phyloP scores from a whole-genome alignment of 1,140 invertebrate genomes.

The Ips typographus region DNA sequence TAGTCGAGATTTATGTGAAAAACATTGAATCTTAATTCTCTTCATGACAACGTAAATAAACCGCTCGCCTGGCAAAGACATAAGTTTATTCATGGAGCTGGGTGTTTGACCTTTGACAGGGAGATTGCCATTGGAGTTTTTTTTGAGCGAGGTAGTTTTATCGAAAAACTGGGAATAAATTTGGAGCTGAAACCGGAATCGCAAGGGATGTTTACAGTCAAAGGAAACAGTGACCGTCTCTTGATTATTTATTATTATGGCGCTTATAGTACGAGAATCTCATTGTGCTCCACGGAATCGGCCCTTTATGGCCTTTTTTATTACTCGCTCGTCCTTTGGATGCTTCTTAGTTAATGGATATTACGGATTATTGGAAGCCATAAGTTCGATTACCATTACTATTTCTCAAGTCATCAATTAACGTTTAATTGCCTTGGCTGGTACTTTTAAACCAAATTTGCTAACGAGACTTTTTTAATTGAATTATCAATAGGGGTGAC shows the following conservation, averaged over 20 bases:
- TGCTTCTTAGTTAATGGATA: conserved; percentile 31
- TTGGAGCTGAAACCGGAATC: conserved; percentile 19
- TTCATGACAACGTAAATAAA: not conserved
- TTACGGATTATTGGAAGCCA: conserved; percentile 18
- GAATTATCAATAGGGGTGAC: not conserved
- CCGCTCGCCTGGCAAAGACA: not conserved
- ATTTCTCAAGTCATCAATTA: not conserved
- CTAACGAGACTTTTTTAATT: not conserved
- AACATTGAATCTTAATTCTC: not conserved
- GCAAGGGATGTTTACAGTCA: conserved; percentile 22
- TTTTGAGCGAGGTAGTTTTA: not conserved
- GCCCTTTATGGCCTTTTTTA: conserved; percentile 34
- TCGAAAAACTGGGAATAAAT: conserved; percentile 19
- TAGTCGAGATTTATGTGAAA: not conserved
- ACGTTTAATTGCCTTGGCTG: not conserved
- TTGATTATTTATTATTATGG: conserved; percentile 37
- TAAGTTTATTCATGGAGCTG: not conserved
- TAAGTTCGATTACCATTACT: conserved; percentile 18
- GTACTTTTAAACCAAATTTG: not conserved
- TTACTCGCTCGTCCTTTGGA: conserved; percentile 17
- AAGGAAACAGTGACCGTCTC: conserved; percentile 32
- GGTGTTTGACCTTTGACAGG: not conserved
- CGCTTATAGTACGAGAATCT: conserved; percentile 29
- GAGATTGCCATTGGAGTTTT: not conserved
- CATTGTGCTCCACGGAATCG: conserved; percentile 32